Conservation (phyloP, 1,140 invertebrate genomes). For the Diprion similis region DNA sequence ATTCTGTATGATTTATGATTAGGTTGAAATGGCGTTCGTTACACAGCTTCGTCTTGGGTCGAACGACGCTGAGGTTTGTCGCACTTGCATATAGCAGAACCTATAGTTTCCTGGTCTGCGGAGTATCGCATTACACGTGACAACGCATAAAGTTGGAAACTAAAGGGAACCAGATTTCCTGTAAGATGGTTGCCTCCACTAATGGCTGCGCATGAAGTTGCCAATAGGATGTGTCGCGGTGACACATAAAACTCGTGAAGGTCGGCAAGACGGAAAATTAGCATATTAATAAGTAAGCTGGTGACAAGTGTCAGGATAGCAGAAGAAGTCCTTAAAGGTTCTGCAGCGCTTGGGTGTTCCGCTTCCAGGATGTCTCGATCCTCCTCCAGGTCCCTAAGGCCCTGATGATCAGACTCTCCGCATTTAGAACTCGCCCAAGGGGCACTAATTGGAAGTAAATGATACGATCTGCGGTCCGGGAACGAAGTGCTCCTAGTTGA, state of each 20-base stretch:
- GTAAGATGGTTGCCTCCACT: constrained; percentile 21
- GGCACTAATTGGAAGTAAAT: constrained; percentile 51
- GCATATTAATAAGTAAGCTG: constrained; percentile 63
- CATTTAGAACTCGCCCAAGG: constrained; percentile 63
- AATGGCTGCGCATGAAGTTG: constrained; percentile 21
- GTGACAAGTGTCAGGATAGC: constrained; percentile 60
- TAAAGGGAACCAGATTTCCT: background rate
- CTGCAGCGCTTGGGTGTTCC: background rate
- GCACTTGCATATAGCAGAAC: no score
- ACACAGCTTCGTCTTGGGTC: no score
- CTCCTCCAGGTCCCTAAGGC: constrained; percentile 51
- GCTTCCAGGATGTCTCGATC: constrained; percentile 41
- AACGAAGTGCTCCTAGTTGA: no score
- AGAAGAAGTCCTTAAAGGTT: constrained; percentile 54
- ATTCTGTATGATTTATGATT: no score
- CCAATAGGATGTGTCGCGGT: constrained; percentile 14
- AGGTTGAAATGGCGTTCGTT: no score
- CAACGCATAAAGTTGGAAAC: constrained; percentile 12
- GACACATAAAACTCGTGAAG: constrained; percentile 26
- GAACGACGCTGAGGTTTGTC: no score
- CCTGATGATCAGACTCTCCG: constrained; percentile 58
- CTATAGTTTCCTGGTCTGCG: constrained; percentile 51
- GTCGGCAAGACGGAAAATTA: constrained; percentile 47
- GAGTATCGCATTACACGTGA: constrained; percentile 60
- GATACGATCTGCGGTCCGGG: no score